Evolutionary conservation across 2,888 invertebrate genomes (phyloP), one percentile per base, ranked within the genome.

Genomic region (Venusia cambrica): DNA sequence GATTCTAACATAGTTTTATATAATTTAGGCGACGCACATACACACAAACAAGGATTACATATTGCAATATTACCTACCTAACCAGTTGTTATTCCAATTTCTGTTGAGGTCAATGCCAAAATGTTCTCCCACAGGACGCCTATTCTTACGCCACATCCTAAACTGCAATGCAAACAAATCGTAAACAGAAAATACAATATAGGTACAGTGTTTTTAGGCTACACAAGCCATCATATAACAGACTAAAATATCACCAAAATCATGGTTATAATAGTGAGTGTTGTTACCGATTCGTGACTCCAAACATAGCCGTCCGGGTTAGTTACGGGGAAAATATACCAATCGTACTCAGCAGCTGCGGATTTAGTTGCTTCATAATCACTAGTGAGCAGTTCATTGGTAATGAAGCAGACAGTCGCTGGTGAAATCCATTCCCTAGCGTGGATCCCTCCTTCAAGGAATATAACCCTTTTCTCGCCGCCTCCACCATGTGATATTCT

Each of bases 281-380:
- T 7, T 78, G 84, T 80, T 76, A 93, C 92, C 34, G 63, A 65
- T 1, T 87, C 87, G 52, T 92, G 91, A 2, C 90, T 89, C 59
- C 90, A 93, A 1, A 74, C 88, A 57, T 92, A 94, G 3, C 94
- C 94, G 75, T 94, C 94, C 3, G 93, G 93, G 67, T 94, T 94
- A 1, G 89, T 80, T 0, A 92, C 90, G 0, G 94, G 93, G 45
- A 94, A 88, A 17, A 94, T 87, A 56, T 93, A 92, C 93, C 93
- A 94, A 57, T 94, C 93, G 46, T 90, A 90, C 42, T 87, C 88
- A 34, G 91, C 88, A 0, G 92, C 90, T 32, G 93, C 68, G 2
- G 77, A 66, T 6, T 87, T 75, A 0, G 90, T 75, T 15, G 73
- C 71, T 0, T 77, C 47, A 46, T 92, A 83, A 1, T 64, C 57